Evolutionary conservation across 2,888 invertebrate genomes (phyloP).

Genomic region (Venustoraphidia nigricollis): DNA sequence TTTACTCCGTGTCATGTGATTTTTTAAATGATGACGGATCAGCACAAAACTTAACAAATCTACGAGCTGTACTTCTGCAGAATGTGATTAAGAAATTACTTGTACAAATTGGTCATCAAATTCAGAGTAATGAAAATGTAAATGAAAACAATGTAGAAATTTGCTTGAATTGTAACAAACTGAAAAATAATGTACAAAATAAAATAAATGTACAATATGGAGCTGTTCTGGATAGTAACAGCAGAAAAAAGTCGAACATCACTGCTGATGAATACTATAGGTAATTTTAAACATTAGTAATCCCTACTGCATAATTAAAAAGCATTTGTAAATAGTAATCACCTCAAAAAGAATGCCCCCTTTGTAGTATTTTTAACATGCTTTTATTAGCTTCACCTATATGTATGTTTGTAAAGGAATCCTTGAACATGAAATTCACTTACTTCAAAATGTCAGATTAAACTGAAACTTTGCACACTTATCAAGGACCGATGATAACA

Average conservation of each 20-base stretch:
- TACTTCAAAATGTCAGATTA: too few relatives aligned
- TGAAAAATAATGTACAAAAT: conserved; percentile 27
- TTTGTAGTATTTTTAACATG: too few relatives aligned
- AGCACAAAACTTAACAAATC: conserved; percentile 22
- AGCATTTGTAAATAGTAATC: too few relatives aligned
- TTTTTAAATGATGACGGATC: conserved; percentile 18
- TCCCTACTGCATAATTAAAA: too few relatives aligned
- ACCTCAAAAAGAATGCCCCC: too few relatives aligned
- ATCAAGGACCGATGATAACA: too few relatives aligned
- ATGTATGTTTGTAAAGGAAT: too few relatives aligned
- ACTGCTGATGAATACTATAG: conserved; percentile 35
- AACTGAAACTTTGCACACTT: too few relatives aligned
- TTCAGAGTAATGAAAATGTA: conserved; percentile 9
- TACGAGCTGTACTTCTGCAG: conserved; percentile 25
- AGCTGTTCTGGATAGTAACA: conserved; percentile 38
- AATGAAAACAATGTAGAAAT: too few relatives aligned
- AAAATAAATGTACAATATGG: conserved; percentile 34
- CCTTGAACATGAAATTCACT: too few relatives aligned
- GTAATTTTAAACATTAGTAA: conserved; percentile 19
- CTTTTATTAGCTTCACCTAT: too few relatives aligned
- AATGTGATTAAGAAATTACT: conserved; percentile 25
- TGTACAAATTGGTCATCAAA: conserved; percentile 19
- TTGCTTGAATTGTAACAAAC: conserved; percentile 11
- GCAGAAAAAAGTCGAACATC: conserved; percentile 36
- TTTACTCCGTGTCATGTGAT: conserved; percentile 8